These are phyloP conservation scores for Aviceda subcristata DNA, from an alignment of 2,113 vertebrate species.

Conservation along the genomic window DNA sequence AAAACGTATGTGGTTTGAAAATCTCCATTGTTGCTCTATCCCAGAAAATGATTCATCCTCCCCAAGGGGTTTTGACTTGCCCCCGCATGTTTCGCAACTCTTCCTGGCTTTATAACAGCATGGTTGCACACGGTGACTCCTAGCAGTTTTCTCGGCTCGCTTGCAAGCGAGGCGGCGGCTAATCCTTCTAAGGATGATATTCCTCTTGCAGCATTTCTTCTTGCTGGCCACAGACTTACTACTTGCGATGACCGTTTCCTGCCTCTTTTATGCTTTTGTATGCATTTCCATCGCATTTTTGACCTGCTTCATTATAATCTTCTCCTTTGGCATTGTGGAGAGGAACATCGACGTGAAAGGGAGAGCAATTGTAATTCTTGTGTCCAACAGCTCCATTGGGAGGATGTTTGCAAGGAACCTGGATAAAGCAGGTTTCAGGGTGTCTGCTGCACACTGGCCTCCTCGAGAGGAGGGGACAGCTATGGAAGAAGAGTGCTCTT, in stretches of 20 bases:
- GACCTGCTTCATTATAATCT: conserved; percentile 18
- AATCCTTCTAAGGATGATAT: background rate
- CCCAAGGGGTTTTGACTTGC: conserved; percentile 9
- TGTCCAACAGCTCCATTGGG: conserved; percentile 21
- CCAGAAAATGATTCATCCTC: conserved; percentile 35
- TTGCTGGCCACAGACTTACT: conserved; percentile 47
- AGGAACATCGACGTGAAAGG: background rate
- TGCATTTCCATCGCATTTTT: background rate
- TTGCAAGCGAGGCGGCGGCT: background rate
- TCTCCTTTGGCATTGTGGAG: background rate
- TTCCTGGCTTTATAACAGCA: conserved; percentile 4
- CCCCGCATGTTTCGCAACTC: conserved; percentile 44
- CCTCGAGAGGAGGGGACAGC: background rate
- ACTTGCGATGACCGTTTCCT: conserved; percentile 40
- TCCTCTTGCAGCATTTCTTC: background rate
- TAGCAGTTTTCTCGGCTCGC: background rate
- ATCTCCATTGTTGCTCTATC: background rate
- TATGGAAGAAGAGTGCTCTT: background rate
- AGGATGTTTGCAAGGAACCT: conserved; percentile 10
- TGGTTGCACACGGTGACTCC: background rate
- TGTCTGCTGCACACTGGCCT: background rate
- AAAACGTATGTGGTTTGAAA: background rate
- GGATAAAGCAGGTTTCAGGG: background rate
- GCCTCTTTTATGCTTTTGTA: conserved; percentile 5
- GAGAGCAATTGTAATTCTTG: background rate